A percentile compares a stretch with the other conserved stretches of the same genome.
These are phyloP conservation scores for Laticauda colubrina DNA, from an alignment of 2,113 vertebrate genomes.

Conservation along the genomic window DNA sequence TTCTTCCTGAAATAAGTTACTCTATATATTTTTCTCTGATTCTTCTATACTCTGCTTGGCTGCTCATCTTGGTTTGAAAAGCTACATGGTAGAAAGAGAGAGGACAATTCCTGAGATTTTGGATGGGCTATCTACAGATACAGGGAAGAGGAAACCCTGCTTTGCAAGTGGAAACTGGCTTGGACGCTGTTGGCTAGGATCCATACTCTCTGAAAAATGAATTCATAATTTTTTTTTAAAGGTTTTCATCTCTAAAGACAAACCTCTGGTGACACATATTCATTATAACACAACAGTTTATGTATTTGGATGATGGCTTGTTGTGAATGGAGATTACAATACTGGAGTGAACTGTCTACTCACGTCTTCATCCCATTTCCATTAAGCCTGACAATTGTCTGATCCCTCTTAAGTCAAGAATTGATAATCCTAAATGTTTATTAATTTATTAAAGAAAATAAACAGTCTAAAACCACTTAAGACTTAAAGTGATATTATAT, in stretches of 20 bases:
- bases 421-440: background rate
- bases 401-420: background rate
- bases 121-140: background rate
- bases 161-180: too few species aligned
- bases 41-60: background rate
- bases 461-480: background rate
- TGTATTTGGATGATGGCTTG: background rate
- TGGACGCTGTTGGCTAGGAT: background rate
- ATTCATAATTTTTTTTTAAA: background rate
- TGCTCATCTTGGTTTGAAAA: background rate
- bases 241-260: background rate
- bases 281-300: background rate
- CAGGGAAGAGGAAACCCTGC: background rate
- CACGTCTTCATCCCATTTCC: background rate
- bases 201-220: background rate
- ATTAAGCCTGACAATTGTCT: background rate
- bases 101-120: background rate
- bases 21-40: background rate
- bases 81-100: background rate
- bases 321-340: background rate
- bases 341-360: background rate
- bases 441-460: background rate
- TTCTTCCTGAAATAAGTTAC: background rate
- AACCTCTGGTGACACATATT: background rate
- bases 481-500: background rate